phyloP scores from a whole-genome alignment of 53 echinoderm and acorn worm species.

The Hippasteria phrygiana region DNA sequence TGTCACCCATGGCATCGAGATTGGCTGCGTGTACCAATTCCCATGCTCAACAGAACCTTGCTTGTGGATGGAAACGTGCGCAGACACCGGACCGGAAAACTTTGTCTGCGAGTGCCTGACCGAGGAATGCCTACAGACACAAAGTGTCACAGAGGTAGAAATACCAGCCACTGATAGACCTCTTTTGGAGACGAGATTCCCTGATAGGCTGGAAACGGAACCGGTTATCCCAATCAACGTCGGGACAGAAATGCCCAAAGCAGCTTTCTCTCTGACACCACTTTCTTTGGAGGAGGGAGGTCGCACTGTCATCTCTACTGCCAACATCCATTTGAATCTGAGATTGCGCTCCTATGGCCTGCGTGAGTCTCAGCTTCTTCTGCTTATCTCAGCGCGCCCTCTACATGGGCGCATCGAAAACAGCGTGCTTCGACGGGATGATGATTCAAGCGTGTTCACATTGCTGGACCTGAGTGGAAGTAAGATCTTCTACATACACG shows the following conservation, averaged over 20 bases:
- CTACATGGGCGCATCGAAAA: conserved; percentile 79
- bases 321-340: conserved; percentile 84
- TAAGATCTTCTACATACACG: conserved; percentile 88
- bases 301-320: conserved; percentile 71
- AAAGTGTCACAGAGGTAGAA: background rate
- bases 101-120: conserved; percentile 75
- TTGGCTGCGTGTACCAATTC: conserved; percentile 90
- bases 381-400: conserved; percentile 70
- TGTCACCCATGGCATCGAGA: conserved; percentile 85
- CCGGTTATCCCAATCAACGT: conserved; percentile 20
- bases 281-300: conserved; percentile 83
- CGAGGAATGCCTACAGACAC: conserved; percentile 46
- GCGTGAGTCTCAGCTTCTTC: conserved; percentile 85
- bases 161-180: conserved; percentile 37
- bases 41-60: conserved; percentile 80
- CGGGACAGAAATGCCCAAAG: conserved; percentile 2
- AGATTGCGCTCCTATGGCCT: conserved; percentile 70
- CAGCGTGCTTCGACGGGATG: conserved; percentile 78
- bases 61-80: conserved; percentile 68
- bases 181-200: conserved; percentile 35
- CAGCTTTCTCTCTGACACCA: conserved; percentile 39
- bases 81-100: conserved; percentile 68
- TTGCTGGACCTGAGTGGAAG: conserved; percentile 79
- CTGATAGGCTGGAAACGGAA: background rate
- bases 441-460: conserved; percentile 75